Evolutionary conservation across 2,797 vertebrate species (phyloP).

Genomic region (Simalia tracyae): DNA sequence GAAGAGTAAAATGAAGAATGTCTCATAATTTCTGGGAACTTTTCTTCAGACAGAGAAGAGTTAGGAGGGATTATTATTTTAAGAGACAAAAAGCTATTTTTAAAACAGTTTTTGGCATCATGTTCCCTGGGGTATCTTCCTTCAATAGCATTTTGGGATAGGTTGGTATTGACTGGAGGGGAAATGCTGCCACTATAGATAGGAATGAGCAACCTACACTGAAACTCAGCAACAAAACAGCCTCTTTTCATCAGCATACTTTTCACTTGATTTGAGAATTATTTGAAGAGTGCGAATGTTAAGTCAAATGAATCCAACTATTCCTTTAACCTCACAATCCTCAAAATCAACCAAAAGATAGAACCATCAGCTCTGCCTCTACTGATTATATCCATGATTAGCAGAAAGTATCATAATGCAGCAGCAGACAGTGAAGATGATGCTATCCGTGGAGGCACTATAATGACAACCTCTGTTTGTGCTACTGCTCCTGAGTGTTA

Average conservation of each 20-base stretch:
- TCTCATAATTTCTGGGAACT: background rate
- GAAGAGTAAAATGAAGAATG: background rate
- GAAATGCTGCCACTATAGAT: background rate
- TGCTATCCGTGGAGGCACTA: background rate
- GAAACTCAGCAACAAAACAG: background rate
- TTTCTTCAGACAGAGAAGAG: background rate
- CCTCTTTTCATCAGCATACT: background rate
- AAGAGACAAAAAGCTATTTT: background rate
- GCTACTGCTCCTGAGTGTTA: background rate
- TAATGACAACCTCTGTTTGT: background rate
- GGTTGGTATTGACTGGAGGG: background rate
- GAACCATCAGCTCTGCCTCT: background rate
- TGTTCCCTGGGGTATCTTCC: background rate
- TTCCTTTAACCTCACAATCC: background rate
- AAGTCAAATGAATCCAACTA: background rate
- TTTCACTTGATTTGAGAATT: background rate
- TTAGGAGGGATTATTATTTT: background rate
- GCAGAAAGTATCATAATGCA: background rate
- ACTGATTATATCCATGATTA: background rate
- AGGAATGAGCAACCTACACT: background rate
- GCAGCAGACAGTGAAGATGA: background rate
- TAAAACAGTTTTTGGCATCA: background rate
- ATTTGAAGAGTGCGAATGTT: background rate
- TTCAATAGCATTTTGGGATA: background rate
- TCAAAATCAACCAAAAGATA: background rate